These are phyloP conservation scores for Gobionotothen gibberifrons DNA, from an alignment of 2,797 vertebrate species.

Conservation along the genomic window DNA sequence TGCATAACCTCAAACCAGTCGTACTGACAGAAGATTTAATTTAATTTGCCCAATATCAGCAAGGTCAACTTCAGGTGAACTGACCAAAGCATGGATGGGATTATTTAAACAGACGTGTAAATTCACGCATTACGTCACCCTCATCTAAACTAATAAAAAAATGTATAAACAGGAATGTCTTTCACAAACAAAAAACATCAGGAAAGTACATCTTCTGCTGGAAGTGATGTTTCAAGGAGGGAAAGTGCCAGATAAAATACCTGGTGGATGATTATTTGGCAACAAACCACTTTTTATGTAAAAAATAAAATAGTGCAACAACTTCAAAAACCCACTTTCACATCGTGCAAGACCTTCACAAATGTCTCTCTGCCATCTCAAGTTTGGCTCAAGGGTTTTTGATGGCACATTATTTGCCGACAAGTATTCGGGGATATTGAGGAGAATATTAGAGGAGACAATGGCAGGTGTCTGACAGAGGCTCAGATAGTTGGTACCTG, in stretches of 20 bases:
- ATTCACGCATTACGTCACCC: constrained; percentile 12
- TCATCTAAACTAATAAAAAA: constrained; percentile 6
- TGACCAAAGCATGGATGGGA: not conserved
- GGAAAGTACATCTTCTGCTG: constrained; percentile 14
- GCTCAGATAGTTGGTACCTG: constrained; percentile 73
- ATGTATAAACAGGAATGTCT: constrained; percentile 21
- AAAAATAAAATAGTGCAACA: not conserved
- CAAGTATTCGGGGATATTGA: not conserved
- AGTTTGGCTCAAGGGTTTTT: not conserved
- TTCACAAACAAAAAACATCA: constrained; percentile 11
- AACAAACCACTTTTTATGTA: not conserved
- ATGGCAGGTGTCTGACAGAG: constrained; percentile 86
- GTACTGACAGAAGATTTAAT: not conserved
- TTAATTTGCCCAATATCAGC: not conserved
- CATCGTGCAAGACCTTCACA: not conserved
- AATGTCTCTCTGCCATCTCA: not conserved
- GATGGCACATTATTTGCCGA: not conserved
- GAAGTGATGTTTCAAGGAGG: not conserved
- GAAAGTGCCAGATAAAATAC: constrained; percentile 10
- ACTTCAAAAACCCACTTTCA: constrained; percentile 14
- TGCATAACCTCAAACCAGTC: not conserved
- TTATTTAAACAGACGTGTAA: not conserved
- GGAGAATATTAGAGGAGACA: constrained; percentile 69
- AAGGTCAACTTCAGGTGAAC: not conserved
- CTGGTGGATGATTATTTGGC: constrained; percentile 12